phyloP scores from a whole-genome alignment of 2,888 invertebrate species.

The Drosophila recens region DNA sequence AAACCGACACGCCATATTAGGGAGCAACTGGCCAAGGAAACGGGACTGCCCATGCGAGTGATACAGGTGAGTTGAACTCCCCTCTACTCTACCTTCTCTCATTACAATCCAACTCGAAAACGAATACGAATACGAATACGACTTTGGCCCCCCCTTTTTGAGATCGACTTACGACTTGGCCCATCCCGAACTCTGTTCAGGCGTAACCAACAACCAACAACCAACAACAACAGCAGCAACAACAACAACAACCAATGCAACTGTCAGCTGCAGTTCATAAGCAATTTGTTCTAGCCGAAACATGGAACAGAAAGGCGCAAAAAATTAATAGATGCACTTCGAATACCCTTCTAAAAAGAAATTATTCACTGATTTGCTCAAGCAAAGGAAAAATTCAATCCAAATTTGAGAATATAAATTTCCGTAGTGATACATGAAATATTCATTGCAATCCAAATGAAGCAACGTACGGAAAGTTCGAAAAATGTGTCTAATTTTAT shows the following conservation, averaged over 20 bases:
- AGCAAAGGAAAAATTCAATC: not conserved
- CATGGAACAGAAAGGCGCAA: slow-evolving; percentile 12
- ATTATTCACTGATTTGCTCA: not conserved
- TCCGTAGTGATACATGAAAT: not conserved
- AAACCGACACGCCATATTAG: slow-evolving; percentile 99
- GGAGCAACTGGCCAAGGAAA: slow-evolving; percentile 99
- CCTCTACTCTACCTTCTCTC: not conserved
- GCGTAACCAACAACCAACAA: slow-evolving; percentile 57
- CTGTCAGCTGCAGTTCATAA: slow-evolving; percentile 67
- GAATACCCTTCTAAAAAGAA: slow-evolving; percentile 10
- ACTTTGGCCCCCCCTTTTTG: not conserved
- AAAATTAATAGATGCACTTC: not conserved
- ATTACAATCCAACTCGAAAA: not conserved
- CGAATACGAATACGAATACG: too few species aligned
- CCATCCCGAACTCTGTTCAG: slow-evolving; percentile 51
- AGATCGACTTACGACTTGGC: not conserved
- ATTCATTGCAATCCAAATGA: not conserved
- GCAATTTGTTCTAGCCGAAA: slow-evolving; percentile 53
- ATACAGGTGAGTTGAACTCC: slow-evolving; percentile 93
- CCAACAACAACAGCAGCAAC: slow-evolving; percentile 3
- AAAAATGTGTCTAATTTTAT: too few species aligned
- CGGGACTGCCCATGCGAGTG: slow-evolving; percentile 99
- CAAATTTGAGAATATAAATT: not conserved
- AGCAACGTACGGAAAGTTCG: too few species aligned
- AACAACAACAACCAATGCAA: slow-evolving; percentile 19